Base-by-base conservation (phyloP, 2,888 invertebrate genomes). In the Tenthredo livida region DNA sequence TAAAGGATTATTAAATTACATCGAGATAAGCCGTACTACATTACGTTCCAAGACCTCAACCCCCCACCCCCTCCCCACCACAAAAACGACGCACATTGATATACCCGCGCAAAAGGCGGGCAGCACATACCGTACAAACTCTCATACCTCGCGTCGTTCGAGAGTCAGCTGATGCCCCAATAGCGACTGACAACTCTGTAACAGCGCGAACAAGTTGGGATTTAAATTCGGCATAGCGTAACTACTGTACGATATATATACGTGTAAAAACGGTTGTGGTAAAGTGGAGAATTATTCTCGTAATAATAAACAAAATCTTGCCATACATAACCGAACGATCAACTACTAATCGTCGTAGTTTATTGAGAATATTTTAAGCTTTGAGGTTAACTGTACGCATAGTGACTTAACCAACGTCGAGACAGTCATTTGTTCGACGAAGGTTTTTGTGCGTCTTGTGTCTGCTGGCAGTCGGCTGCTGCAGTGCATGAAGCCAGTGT, bases 161-260 rank as follows among this genome's bases (percentile, higher is more conserved):
- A 10, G 15, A 61, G 61, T 61, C 47, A 67, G 65, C 67, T 83
- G 83, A 65, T 50, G 17, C 67, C 67, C 67, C 67, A 83, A 80
- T 80, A n/a, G 61, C 80, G 58, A 37, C 33, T 80, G 80, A 80
- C 80, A 80, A 80, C 37, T 61, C 40, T 21, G 37, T 61, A 77
- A 40, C n/a, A 77, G 58, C 80, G 80, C 80, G 80, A 80, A 80
- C 80, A 47, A 29, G 5, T 61, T 9, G 37, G 29, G 40, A 58
- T 80, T 80, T 61, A 61, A 80, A 80, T 12, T n/a, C 9, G 4
- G 5, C 61, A 50, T 72, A 10, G 72, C 43, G 72, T 43, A 21
- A 6, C 2, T 7, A n/a, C 10, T 9, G 12, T 72, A 12, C 72
- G 72, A 72, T 17, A 37, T 37, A 43, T 33, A 9, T 37, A n/a